These are phyloP conservation scores for Aphelocoma coerulescens DNA, from an alignment of 2,113 vertebrate genomes.

Conservation along the genomic window DNA sequence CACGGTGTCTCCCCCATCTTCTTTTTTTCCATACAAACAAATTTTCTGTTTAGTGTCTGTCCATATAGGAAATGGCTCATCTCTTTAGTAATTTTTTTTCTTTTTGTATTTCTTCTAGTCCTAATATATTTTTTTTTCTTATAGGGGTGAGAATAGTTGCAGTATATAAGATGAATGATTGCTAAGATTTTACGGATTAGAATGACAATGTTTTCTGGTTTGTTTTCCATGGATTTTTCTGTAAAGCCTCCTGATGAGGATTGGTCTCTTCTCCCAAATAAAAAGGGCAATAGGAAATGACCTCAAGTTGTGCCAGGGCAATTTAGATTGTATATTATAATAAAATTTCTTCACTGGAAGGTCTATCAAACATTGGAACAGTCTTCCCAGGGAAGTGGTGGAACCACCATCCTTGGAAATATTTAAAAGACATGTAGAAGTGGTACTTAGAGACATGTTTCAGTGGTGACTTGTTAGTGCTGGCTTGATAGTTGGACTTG, in stretches of 20 bases:
- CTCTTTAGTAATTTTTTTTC: neutral
- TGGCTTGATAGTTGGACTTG: neutral
- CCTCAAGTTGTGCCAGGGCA: neutral
- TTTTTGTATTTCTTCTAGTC: neutral
- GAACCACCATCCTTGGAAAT: neutral
- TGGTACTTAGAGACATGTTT: neutral
- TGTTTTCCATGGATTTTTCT: neutral
- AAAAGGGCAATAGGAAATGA: neutral
- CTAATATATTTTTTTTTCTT: neutral
- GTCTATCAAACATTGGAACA: neutral
- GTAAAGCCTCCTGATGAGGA: neutral
- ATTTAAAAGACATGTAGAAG: neutral
- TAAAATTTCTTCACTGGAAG: neutral
- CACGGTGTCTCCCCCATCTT: accelerated
- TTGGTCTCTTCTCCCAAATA: neutral
- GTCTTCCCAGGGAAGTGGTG: neutral
- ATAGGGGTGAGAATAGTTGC: neutral
- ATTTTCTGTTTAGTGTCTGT: neutral
- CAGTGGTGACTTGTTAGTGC: neutral
- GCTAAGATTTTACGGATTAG: neutral
- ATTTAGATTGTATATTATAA: neutral
- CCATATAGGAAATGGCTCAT: neutral
- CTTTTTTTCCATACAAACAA: neutral
- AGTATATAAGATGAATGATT: neutral
- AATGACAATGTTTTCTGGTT: neutral